A percentile compares a stretch with the other conserved stretches of the same genome.
These are phyloP conservation scores for Pollimyrus isidori DNA, from an alignment of 2,113 vertebrate genomes.

Conservation along the genomic window DNA sequence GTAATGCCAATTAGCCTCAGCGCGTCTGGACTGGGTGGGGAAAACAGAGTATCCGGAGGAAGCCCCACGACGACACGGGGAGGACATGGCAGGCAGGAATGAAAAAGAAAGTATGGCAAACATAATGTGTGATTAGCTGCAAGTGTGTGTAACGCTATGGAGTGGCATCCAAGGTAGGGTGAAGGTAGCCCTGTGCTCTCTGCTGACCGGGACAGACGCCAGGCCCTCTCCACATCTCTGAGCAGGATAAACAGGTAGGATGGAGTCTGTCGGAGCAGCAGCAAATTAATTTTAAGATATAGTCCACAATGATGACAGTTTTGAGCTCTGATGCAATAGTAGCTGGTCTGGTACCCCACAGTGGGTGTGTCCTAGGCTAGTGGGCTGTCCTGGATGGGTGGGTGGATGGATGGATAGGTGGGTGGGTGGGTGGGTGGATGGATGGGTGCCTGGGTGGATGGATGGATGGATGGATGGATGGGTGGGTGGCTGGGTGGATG, in stretches of 20 bases:
- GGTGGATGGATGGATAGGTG: background rate
- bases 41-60: no score
- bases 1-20: no score
- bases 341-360: background rate
- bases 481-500: no score
- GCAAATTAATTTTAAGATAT: background rate
- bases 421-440: no score
- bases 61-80: no score
- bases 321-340: background rate
- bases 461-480: no score
- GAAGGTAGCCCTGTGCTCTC: background rate
- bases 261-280: no score
- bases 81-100: background rate
- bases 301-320: background rate
- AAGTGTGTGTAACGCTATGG: background rate
- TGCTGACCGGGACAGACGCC: background rate
- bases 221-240: background rate
- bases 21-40: no score
- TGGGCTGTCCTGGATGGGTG: background rate
- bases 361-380: background rate
- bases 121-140: background rate
- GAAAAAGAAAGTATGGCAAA: background rate
- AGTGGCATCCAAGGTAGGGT: background rate
- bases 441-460: no score
- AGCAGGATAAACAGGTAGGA: background rate